Evolutionary conservation across 2,113 vertebrate species (phyloP).

Genomic region (Malurus cyaneus): DNA sequence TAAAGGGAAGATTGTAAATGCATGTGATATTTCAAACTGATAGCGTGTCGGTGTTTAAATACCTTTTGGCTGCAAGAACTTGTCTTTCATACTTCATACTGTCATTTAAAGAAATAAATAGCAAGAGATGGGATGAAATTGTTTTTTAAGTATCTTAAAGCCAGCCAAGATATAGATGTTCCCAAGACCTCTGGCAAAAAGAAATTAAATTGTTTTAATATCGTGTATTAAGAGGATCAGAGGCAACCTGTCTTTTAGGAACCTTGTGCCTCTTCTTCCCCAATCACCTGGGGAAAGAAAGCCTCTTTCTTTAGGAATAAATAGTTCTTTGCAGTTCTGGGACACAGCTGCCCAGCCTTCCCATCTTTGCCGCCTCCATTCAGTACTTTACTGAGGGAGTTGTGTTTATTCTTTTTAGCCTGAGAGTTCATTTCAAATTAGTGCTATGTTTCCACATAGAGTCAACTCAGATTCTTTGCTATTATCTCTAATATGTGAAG

Average conservation of each 20-base stretch:
- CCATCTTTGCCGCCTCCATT: neutral
- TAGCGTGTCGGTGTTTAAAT: neutral
- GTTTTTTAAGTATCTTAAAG: constrained; percentile 28
- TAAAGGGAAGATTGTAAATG: neutral
- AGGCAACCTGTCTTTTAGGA: neutral
- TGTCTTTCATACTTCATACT: neutral
- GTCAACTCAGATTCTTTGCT: neutral
- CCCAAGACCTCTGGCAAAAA: constrained; percentile 35
- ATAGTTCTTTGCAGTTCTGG: neutral
- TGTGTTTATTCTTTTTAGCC: neutral
- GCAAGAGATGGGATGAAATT: constrained; percentile 5
- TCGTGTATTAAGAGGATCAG: constrained; percentile 12
- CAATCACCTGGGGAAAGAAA: neutral
- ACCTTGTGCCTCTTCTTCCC: neutral
- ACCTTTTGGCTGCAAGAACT: constrained; percentile 5
- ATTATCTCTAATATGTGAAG: neutral
- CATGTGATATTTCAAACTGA: neutral
- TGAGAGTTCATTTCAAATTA: neutral
- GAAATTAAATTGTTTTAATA: neutral
- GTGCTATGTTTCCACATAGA: neutral
- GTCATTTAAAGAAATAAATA: constrained; percentile 17
- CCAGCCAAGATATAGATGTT: neutral
- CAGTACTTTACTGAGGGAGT: neutral
- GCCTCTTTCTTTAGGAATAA: neutral
- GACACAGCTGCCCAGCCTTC: neutral